phyloP scores from a whole-genome alignment of 2,888 invertebrate genomes.

The Aplocera efformata region DNA sequence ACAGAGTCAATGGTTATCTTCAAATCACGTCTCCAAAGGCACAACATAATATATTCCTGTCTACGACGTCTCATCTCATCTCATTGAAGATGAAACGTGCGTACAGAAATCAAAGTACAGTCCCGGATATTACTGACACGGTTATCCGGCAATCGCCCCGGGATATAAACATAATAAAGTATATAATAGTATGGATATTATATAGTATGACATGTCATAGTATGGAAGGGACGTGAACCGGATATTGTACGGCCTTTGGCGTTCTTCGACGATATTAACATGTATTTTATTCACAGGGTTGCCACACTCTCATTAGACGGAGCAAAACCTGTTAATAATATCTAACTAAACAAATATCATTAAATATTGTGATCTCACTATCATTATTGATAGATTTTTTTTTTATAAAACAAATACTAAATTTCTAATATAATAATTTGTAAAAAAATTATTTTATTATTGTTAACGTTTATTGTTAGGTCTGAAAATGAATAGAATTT shows the following conservation, averaged over 20 bases:
- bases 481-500: too few relatives aligned
- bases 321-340: too few relatives aligned
- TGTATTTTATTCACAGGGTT: constrained; percentile 28
- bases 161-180: constrained; percentile 28
- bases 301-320: neutral
- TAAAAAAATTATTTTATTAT: too few relatives aligned
- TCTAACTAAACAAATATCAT: too few relatives aligned
- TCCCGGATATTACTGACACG: constrained; percentile 63
- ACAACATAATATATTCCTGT: too few relatives aligned
- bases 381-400: too few relatives aligned
- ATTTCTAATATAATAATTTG: too few relatives aligned
- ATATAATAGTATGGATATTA: constrained; percentile 3
- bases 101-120: constrained; percentile 34
- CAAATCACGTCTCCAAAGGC: too few relatives aligned
- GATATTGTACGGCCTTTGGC: constrained; percentile 54
- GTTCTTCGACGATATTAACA: constrained; percentile 48
- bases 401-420: too few relatives aligned
- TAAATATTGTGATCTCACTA: too few relatives aligned
- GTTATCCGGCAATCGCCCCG: constrained; percentile 59
- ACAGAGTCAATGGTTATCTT: too few relatives aligned
- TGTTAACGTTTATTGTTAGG: too few relatives aligned
- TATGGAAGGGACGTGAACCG: constrained; percentile 39
- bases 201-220: constrained; percentile 26
- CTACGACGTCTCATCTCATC: constrained; percentile 4
- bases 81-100: constrained; percentile 17